Percentiles rank a stretch among this genome's conserved stretches.
phyloP scores from a whole-genome alignment of 1,140 invertebrate genomes.

The Zaprionus gabonicus region DNA sequence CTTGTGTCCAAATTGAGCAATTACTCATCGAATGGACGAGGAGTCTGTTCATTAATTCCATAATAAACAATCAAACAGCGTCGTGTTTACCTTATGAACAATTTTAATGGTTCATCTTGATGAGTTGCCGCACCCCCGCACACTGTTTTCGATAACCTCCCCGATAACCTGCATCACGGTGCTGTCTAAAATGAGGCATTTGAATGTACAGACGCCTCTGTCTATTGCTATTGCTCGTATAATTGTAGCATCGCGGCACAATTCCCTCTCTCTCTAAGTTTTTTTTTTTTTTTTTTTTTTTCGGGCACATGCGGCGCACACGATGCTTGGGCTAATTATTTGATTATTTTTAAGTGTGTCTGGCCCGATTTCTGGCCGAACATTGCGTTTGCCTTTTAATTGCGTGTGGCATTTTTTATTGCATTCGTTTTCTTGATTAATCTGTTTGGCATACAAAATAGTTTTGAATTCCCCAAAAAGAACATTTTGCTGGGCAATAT shows the following conservation, averaged over 20 bases:
- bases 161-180: background rate
- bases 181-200: constrained; percentile 33
- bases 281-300: constrained; percentile 1
- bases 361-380: constrained; percentile 41
- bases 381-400: constrained; percentile 35
- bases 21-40: constrained; percentile 59
- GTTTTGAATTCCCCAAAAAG: background rate
- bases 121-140: background rate
- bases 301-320: constrained; percentile 40
- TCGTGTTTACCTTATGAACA: constrained; percentile 75
- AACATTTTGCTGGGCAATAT: constrained; percentile 1
- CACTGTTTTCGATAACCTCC: background rate
- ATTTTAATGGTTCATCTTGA: constrained; percentile 61
- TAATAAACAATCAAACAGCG: constrained; percentile 76
- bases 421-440: constrained; percentile 44
- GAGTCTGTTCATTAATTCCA: constrained; percentile 53
- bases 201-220: constrained; percentile 23
- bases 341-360: constrained; percentile 67
- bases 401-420: constrained; percentile 56
- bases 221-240: constrained; percentile 1
- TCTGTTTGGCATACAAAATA: constrained; percentile 38
- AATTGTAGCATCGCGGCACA: constrained; percentile 7
- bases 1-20: constrained; percentile 33
- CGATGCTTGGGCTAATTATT: constrained; percentile 60
- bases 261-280: background rate